Evolutionary conservation across 53 echinoderm and acorn worm genomes (phyloP), one percentile per base, ranked within the genome.

Genomic region (Paelopatides confundens): DNA sequence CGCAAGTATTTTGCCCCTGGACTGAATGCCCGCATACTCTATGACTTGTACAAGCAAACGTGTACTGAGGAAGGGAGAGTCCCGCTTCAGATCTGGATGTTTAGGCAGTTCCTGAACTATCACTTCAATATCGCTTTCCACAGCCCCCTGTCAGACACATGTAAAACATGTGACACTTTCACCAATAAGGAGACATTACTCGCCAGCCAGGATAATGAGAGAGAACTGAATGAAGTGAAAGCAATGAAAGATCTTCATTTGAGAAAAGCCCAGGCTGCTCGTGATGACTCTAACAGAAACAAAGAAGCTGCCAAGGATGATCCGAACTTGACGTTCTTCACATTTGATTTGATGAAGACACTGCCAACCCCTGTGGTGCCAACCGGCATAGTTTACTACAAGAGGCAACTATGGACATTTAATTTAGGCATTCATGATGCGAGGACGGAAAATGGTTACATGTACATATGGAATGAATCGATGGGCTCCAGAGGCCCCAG

Each of bases 131-230:
- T 69, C 24, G 70, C 33, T 33, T 69, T 69, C 70, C 70, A 69
- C 34, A 69, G 34, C 18, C 70, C 70, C 70, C 31, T 69, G 70
- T 69, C 70, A 31, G 70, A 69, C 70, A 69, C 70, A 69, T 69
- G 70, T 18, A 69, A 69, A 69, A 33, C 31, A 9, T 69, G 30
- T 69, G 70, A 33, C 35, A 69, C 35, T 31, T 35, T 27, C 31
- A 11, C 21, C 31, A 29, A 10, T 27, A 34, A 69, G 17, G 31
- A 69, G 70, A 69, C n/a, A 35, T 31, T 69, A 31, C 70, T 69
- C 9, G 33, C 36, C 31, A 31, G 36, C 11, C 33, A 69, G 6
- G 31, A 33, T 69, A 35, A 69, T 33, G 29, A 33, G 4, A 8
- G 11, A 69, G 36, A 69, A 69, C 36, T 69, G 0, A 69, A 69